Evolutionary conservation across 35 echinoderm and acorn worm species (phyloP).

Genomic region (Acanthaster planci): DNA sequence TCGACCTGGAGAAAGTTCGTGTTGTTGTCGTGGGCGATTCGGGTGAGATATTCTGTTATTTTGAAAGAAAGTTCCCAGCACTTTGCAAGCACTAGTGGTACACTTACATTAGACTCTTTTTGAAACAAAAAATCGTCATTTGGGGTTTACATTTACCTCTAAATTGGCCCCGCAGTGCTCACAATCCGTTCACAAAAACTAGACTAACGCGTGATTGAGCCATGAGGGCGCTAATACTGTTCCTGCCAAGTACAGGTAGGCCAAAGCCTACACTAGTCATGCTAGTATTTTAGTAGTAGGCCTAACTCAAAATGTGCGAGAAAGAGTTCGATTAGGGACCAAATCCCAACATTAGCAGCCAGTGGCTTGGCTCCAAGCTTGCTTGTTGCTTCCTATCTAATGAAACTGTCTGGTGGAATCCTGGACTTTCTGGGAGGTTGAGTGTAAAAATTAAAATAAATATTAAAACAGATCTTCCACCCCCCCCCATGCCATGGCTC

Average conservation of each 20-base stretch:
- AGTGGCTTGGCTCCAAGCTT: no score
- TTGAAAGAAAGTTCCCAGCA: background rate
- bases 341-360: no score
- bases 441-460: background rate
- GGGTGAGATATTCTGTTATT: slow-evolving; percentile 27
- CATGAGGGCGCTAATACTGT: background rate
- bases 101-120: background rate
- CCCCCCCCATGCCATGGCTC: background rate
- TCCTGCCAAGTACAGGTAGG: no score
- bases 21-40: slow-evolving; percentile 76
- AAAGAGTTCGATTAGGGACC: no score
- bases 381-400: no score
- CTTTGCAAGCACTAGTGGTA: background rate
- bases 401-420: no score
- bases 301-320: no score
- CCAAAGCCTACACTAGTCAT: no score
- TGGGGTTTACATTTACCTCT: background rate
- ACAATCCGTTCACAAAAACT: no score
- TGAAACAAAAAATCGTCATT: background rate
- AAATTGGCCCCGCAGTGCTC: no score
- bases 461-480: background rate
- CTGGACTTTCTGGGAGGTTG: no score
- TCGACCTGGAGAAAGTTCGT: slow-evolving; percentile 66
- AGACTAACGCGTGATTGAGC: background rate
- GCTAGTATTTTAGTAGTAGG: no score